phyloP scores from a whole-genome alignment of 1,140 invertebrate genomes.

The Drosophila hydei region DNA sequence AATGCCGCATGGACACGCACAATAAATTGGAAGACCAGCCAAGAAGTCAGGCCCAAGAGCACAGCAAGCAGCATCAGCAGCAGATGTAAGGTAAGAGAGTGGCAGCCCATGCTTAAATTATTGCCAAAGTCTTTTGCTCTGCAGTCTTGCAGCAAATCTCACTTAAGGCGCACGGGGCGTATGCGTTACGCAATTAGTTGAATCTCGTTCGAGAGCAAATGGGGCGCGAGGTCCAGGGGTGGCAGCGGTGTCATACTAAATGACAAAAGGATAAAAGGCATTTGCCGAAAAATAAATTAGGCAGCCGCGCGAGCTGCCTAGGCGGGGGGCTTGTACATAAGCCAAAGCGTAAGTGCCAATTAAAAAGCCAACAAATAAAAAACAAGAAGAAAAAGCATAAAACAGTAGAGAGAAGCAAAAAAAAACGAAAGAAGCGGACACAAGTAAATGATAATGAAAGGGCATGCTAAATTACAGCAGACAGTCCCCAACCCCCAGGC shows the following conservation, averaged over 20 bases:
- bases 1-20: slow-evolving; percentile 32
- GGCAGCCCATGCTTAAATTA: neutral
- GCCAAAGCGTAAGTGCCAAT: slow-evolving; percentile 72
- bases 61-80: neutral
- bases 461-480: slow-evolving; percentile 40
- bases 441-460: slow-evolving; percentile 58
- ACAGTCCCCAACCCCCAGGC: slow-evolving; percentile 4
- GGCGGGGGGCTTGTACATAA: slow-evolving; percentile 45
- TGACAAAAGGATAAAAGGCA: slow-evolving; percentile 76
- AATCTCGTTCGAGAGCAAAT: slow-evolving; percentile 42
- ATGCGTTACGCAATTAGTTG: slow-evolving; percentile 76
- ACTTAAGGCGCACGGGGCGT: slow-evolving; percentile 73
- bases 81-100: neutral
- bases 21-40: slow-evolving; percentile 38
- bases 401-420: neutral
- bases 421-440: slow-evolving; percentile 41
- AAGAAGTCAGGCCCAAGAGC: slow-evolving; percentile 20
- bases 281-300: slow-evolving; percentile 68
- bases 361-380: slow-evolving; percentile 64
- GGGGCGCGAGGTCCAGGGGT: too few species aligned
- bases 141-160: slow-evolving; percentile 55
- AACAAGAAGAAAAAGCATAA: slow-evolving; percentile 6
- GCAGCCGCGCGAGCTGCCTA: slow-evolving; percentile 6
- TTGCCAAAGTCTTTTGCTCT: slow-evolving; percentile 33
- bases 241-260: slow-evolving; percentile 26